Evolutionary conservation across 53 echinoderm and acorn worm genomes (phyloP), one percentile per base, ranked within the genome.

Genomic region (Paracentrotus lividus): DNA sequence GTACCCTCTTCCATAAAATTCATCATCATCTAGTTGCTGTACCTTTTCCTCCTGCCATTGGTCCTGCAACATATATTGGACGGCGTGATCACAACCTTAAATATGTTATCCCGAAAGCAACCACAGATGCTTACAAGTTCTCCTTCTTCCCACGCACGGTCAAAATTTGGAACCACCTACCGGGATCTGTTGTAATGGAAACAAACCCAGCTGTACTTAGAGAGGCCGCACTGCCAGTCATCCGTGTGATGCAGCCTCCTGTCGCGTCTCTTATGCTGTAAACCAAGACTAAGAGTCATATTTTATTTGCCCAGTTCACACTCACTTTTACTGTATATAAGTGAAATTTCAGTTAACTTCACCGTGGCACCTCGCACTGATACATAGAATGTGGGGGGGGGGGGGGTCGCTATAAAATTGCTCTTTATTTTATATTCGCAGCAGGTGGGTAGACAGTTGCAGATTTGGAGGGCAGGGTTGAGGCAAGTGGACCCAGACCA

Each of bases 11-110:
- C 42, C 36, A 88, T 33, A 29, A 45, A 64, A 61, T 89, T 7
- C 88, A 88, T 36, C 89, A 89, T 64, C 89, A 89, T 26, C 26
- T 86, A 23, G 56, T 86, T 55, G 18, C 26, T 21, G 36, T 86
- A 47, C 86, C 86, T 24, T 86, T 86, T 24, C 56, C 86, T 26
- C 56, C 45, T 44, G 47, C n/a, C 24, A 84, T 42, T 43, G 7
- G 3, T 43, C 84, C 84, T 45, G 84, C 84, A 10, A 43, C 43
- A 29, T 84, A 84, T 36, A 44, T 45, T 84, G 84, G 84, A 20
- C 21, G 47, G n/a, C 47, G 45, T n/a, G 84, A 84, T 36, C 84
- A 84, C 36, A 44, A 16, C 34, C 33, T 54, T 23, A n/a, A n/a
- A n/a, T n/a, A n/a, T n/a, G n/a, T n/a, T 51, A 27, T 86, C 20